Evolutionary conservation across 2,797 vertebrate species (phyloP).

Genomic region (Sandelia bainsii): DNA sequence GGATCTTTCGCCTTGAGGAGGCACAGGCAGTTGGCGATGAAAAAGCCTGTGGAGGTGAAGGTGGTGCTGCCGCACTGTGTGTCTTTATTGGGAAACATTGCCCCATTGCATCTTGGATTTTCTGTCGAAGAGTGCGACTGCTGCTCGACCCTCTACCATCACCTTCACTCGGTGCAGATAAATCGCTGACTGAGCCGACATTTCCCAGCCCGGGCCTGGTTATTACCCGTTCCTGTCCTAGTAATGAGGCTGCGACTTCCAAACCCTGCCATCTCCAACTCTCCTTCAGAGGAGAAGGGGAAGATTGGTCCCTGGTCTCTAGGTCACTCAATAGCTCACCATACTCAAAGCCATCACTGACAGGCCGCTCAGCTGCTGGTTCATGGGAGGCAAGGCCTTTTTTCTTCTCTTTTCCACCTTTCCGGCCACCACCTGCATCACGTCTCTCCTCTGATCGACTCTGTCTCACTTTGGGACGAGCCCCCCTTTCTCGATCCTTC

Average conservation of each 20-base stretch:
- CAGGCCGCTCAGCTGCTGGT: conserved; percentile 75
- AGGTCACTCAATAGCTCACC: conserved; percentile 80
- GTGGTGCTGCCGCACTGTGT: conserved; percentile 60
- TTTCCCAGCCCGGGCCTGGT: conserved; percentile 52
- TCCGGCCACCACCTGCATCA: conserved; percentile 73
- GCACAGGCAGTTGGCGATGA: conserved; percentile 66
- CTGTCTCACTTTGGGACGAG: conserved; percentile 88
- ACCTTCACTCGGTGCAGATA: conserved; percentile 57
- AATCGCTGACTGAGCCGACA: conserved; percentile 51
- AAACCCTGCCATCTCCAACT: conserved; percentile 73
- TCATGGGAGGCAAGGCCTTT: conserved; percentile 74
- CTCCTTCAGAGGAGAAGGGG: conserved; percentile 73
- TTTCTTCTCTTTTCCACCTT: conserved; percentile 81
- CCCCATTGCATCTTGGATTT: conserved; percentile 89
- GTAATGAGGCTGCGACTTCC: conserved; percentile 64
- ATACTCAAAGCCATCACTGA: conserved; percentile 87
- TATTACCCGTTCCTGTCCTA: conserved; percentile 61
- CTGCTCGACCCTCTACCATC: conserved; percentile 78
- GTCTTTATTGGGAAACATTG: conserved; percentile 90
- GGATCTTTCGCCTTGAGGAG: conserved; percentile 86
- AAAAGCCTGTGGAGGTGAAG: conserved; percentile 61
- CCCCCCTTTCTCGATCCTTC: conserved; percentile 84
- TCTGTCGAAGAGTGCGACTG: conserved; percentile 86
- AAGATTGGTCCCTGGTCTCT: conserved; percentile 70
- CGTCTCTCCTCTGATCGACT: conserved; percentile 86